Evolutionary conservation across 2,888 invertebrate genomes (phyloP).

Genomic region (Cerastis leucographa): DNA sequence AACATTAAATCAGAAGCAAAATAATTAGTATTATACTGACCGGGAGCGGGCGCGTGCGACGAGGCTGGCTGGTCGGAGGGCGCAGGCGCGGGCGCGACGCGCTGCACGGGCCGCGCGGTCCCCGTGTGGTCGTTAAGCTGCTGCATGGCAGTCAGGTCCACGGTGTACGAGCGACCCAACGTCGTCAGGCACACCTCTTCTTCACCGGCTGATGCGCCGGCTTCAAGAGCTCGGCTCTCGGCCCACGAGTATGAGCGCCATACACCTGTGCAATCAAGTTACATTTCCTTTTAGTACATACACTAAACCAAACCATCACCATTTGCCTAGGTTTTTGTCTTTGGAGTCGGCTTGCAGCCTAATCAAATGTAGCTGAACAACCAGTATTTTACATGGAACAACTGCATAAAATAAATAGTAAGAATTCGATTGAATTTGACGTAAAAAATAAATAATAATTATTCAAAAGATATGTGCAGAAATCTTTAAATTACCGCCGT

Average conservation of each 20-base stretch:
- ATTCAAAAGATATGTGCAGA: background rate
- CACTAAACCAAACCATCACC: background rate
- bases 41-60: slow-evolving; percentile 68
- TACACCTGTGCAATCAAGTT: slow-evolving; percentile 89
- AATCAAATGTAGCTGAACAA: background rate
- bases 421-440: background rate
- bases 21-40: slow-evolving; percentile 48
- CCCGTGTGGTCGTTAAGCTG: slow-evolving; percentile 99
- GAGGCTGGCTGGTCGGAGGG: slow-evolving; percentile 64
- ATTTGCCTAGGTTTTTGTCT: background rate
- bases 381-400: background rate
- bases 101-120: slow-evolving; percentile 97
- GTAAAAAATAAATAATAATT: background rate
- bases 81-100: slow-evolving; percentile 91
- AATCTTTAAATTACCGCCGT: background rate
- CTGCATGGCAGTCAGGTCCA: slow-evolving; percentile 99
- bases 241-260: slow-evolving; percentile 98
- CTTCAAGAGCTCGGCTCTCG: slow-evolving; percentile 98
- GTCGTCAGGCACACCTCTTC: slow-evolving; percentile 98
- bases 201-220: slow-evolving; percentile 97
- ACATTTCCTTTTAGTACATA: background rate
- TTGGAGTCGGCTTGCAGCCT: background rate
- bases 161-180: slow-evolving; percentile 97
- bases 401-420: background rate
- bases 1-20: background rate